phyloP scores from a whole-genome alignment of 2,113 vertebrate genomes.

The Brachionichthys hirsutus region DNA sequence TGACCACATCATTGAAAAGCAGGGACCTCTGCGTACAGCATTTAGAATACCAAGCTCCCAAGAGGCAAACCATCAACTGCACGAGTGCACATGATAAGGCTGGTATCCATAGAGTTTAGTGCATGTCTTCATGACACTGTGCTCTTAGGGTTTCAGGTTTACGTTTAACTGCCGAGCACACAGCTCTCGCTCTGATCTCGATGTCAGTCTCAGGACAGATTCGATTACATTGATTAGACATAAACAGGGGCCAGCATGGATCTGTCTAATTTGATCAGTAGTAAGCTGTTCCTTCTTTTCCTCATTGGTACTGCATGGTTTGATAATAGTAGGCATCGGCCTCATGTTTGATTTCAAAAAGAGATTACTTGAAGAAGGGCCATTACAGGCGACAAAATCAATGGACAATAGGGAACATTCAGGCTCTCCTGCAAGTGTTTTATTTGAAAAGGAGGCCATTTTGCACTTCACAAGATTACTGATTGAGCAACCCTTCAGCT shows the following conservation, averaged over 20 bases:
- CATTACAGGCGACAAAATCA: conserved; percentile 54
- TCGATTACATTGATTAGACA: conserved; percentile 13
- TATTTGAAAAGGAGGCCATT: not conserved
- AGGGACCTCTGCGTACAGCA: conserved; percentile 13
- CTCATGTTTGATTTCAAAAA: conserved; percentile 42
- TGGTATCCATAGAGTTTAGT: conserved; percentile 38
- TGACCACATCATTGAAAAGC: conserved; percentile 47
- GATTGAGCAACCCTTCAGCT: too few species aligned
- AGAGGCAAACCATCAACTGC: conserved; percentile 25
- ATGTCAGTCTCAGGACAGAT: conserved; percentile 18
- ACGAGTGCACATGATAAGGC: conserved; percentile 34
- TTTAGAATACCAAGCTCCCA: conserved; percentile 42
- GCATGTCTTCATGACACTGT: conserved; percentile 33
- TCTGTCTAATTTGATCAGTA: too few species aligned
- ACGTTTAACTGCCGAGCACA: conserved; percentile 14
- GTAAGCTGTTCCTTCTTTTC: not conserved
- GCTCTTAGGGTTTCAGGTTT: conserved; percentile 37
- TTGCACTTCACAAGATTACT: too few species aligned
- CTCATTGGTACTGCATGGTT: conserved; percentile 21
- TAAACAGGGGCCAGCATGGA: too few species aligned
- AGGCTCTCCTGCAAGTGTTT: conserved; percentile 19
- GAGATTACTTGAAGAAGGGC: conserved; percentile 39
- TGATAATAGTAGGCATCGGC: conserved; percentile 44
- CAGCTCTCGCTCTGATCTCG: too few species aligned
- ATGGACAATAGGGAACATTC: conserved; percentile 43